phyloP scores from a whole-genome alignment of 2,797 vertebrate species.

The Rhynchotus rufescens region DNA sequence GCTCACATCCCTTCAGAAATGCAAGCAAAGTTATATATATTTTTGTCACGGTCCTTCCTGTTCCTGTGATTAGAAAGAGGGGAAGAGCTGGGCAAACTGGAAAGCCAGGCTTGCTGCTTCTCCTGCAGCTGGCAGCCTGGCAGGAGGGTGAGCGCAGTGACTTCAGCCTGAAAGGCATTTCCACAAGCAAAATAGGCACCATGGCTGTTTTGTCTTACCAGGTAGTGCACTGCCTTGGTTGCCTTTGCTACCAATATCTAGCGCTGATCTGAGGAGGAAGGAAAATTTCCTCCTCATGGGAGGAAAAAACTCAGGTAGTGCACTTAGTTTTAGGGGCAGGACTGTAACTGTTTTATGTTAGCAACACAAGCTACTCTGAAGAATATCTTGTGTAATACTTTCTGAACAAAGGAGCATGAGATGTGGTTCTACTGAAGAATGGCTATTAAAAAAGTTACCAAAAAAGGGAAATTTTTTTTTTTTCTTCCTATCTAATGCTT shows the following conservation, averaged over 20 bases:
- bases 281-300: neutral
- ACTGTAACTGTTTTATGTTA: neutral
- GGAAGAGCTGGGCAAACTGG: too few species aligned
- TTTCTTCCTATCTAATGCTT: neutral
- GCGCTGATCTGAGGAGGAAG: neutral
- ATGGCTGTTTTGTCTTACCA: neutral
- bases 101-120: too few species aligned
- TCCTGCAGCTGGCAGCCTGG: too few species aligned
- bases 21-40: too few species aligned
- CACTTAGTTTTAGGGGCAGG: neutral
- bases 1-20: too few species aligned
- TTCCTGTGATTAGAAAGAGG: too few species aligned
- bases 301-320: neutral
- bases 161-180: too few species aligned
- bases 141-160: too few species aligned
- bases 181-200: too few species aligned
- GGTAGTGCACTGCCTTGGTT: neutral
- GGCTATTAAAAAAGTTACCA: neutral
- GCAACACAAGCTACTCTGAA: neutral
- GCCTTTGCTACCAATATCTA: neutral
- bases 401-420: neutral
- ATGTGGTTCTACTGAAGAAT: neutral
- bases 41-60: too few species aligned
- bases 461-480: neutral
- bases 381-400: neutral